These are phyloP conservation scores for Odontesthes bonariensis DNA, from an alignment of 2,113 vertebrate genomes.

Conservation along the genomic window DNA sequence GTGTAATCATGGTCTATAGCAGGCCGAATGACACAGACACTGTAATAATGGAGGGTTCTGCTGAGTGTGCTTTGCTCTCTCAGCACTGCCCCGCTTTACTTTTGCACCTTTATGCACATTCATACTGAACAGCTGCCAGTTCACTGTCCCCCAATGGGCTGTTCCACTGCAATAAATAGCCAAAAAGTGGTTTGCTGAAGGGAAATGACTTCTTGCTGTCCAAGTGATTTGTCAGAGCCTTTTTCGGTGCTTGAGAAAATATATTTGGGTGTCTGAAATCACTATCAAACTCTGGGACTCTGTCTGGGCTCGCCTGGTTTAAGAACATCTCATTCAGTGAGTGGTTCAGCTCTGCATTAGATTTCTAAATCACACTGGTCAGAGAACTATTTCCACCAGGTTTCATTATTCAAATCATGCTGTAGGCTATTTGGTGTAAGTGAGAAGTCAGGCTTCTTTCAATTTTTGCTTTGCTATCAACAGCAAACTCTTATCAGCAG, in stretches of 20 bases:
- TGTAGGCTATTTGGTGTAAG: too few species aligned
- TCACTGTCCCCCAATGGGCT: background rate
- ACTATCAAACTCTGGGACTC: too few species aligned
- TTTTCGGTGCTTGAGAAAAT: background rate
- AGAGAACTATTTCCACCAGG: too few species aligned
- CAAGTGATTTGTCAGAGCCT: background rate
- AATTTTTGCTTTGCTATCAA: too few species aligned
- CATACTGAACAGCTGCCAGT: slow-evolving; percentile 33
- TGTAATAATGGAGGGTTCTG: slow-evolving; percentile 48
- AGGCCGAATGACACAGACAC: slow-evolving; percentile 44
- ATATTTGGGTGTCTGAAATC: background rate
- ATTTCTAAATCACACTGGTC: too few species aligned
- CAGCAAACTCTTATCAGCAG: too few species aligned
- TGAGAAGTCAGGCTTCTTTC: too few species aligned
- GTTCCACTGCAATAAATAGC: slow-evolving; percentile 8
- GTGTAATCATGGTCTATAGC: slow-evolving; percentile 50
- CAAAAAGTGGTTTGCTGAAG: slow-evolving; percentile 6
- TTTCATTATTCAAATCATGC: too few species aligned
- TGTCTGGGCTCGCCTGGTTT: too few species aligned
- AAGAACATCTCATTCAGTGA: too few species aligned
- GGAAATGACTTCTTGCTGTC: background rate
- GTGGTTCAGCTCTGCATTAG: too few species aligned
- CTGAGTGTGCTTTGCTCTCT: slow-evolving; percentile 52
- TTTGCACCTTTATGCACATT: slow-evolving; percentile 32
- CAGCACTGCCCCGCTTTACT: slow-evolving; percentile 46